Evolutionary conservation across 2,888 invertebrate species (phyloP).

Genomic region (Aphidoletes aphidimyza): DNA sequence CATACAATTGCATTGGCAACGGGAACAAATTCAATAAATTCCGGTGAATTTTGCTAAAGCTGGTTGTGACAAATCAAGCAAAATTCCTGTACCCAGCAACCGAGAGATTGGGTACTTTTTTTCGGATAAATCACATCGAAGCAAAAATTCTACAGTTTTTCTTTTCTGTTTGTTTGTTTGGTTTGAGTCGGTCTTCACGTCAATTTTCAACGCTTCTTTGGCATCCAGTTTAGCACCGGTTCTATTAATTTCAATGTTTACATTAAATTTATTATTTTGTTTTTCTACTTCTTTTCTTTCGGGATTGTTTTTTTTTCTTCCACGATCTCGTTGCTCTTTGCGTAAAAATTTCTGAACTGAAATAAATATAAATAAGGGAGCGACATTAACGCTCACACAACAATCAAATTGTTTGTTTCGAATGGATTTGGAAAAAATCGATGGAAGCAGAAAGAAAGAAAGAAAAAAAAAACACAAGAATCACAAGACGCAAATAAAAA

Average conservation of each 20-base stretch:
- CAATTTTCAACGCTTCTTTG: constrained; percentile 6
- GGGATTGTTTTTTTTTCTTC: not conserved
- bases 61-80: not conserved
- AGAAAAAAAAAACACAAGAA: not conserved
- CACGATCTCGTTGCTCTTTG: not conserved
- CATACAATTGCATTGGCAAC: too few relatives aligned
- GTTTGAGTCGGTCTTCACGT: not conserved
- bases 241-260: constrained; percentile 51
- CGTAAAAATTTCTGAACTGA: too few relatives aligned
- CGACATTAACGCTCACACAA: constrained; percentile 45
- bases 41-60: constrained; percentile 10
- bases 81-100: constrained; percentile 14
- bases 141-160: not conserved
- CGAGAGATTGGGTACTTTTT: constrained; percentile 11
- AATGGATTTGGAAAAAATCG: constrained; percentile 32
- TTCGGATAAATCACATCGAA: constrained; percentile 1
- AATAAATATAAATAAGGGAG: constrained; percentile 51
- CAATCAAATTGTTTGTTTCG: constrained; percentile 47
- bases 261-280: constrained; percentile 51
- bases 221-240: constrained; percentile 44
- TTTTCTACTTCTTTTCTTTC: constrained; percentile 4
- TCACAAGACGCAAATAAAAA: not conserved
- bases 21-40: constrained; percentile 45
- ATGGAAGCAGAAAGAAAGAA: not conserved
- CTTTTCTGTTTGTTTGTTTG: not conserved